Base-by-base conservation (phyloP, 2,888 invertebrate genomes). In the Cantharis rustica region DNA sequence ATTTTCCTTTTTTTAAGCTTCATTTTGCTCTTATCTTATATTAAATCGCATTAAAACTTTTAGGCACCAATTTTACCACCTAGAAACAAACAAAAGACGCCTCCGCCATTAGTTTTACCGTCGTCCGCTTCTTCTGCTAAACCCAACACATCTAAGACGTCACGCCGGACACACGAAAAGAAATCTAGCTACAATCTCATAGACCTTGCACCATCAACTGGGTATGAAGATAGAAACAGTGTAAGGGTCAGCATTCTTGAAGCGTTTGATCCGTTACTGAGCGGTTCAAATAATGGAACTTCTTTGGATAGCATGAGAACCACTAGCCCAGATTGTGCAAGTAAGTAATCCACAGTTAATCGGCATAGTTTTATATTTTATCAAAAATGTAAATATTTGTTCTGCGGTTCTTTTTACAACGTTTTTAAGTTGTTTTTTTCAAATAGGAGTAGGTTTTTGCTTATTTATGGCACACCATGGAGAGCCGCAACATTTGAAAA, bases 221-320 rank as follows among this genome's bases (percentile, higher is more conserved):
- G 88, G 80, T 81, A 75, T 27, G 90, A 90, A 74, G 90, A 89
- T 82, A 89, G 87, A 79, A 88, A 89, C 80, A 90, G 89, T 82
- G 91, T 90, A 64, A 87, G 91, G 80, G 91, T 90, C 72, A 95
- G 95, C 89, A 93, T 96, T 84, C 89, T 96, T 84, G 95, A 96
- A 87, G 95, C 95, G 79, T 96, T 96, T 88, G 96, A 96, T 91
- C 96, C 96, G 69, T 90, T 96, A 86, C 90, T 95, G 84, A 91
- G 89, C 68, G 89, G 89, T 84, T 89, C 91, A 84, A 92, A 93
- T 81, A 82, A 80, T 76, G 78, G 79, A 61, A 78, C 80, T n/a
- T 78, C 82, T 17, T 76, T 79, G 9, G 20, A 47, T n/a, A 68
- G 31, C 20, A 68, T 68, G 68, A 83, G 86, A 72, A 85, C 87